A percentile compares a stretch with the other conserved stretches of the same genome.
phyloP scores from a whole-genome alignment of 2,888 invertebrate species.

The Crocallis elinguaria region DNA sequence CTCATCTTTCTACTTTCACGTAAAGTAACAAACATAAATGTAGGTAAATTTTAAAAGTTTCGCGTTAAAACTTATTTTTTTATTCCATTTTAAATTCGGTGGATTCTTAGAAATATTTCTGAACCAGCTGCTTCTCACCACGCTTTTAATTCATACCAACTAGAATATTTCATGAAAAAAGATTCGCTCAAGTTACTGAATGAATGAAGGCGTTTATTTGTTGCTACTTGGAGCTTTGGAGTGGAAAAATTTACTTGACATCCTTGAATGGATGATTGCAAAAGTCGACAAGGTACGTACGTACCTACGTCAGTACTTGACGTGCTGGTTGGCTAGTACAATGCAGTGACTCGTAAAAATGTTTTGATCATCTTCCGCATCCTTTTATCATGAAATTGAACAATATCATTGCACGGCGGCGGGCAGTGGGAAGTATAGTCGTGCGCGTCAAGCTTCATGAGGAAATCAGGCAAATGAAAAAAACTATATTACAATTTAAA shows the following conservation, averaged over 20 bases:
- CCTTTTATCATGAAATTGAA: conserved; percentile 6
- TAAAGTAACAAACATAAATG: no score
- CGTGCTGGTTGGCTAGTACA: not conserved
- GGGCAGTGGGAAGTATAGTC: not conserved
- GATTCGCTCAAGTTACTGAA: conserved; percentile 4
- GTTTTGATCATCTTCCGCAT: conserved; percentile 8
- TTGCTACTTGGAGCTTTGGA: conserved; percentile 11
- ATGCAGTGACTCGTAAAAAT: not conserved
- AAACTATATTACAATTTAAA: no score
- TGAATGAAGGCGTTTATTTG: not conserved
- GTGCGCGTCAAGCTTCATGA: no score
- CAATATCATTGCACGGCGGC: not conserved
- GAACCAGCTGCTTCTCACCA: no score
- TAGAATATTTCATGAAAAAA: no score
- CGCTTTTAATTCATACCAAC: no score
- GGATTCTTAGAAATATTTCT: no score
- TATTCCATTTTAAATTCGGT: no score
- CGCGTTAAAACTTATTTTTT: no score
- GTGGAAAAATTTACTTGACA: conserved; percentile 33
- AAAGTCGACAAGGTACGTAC: conserved; percentile 25
- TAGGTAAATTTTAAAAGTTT: no score
- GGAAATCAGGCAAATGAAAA: not conserved
- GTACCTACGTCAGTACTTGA: not conserved
- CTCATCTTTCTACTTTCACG: no score
- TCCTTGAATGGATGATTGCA: conserved; percentile 44